Evolutionary conservation across 2,797 vertebrate genomes (phyloP), one percentile per base, ranked within the genome.

Genomic region (Monodelphis domestica): DNA sequence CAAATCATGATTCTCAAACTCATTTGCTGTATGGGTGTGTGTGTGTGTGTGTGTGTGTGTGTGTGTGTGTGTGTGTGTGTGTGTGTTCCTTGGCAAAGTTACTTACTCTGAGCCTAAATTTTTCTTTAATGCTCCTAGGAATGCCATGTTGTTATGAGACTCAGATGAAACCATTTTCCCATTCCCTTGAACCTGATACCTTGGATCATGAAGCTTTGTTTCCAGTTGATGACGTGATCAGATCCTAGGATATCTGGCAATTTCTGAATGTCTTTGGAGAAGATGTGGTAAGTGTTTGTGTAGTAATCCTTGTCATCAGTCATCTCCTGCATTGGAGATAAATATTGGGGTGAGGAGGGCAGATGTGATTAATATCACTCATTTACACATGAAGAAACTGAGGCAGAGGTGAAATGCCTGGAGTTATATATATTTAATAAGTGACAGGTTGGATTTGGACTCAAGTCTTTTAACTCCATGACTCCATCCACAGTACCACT

Each of bases 261-360:
- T n/a, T 93, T 93, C 28, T 94, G 55, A 54, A 78, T n/a, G 63
- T 70, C 53, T 91, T 95, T 90, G 53, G 50, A 91, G 90, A 95
- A 95, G 70, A 94, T 88, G 45, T 95, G 93, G 56, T 95, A 94
- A 51, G 91, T 94, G 50, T 94, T 95, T 88, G n/a, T 93, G 0
- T 95, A 94, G 26, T 54, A 26, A 91, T 95, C 90, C 90, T 51
- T 38, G 38, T 94, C 93, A 54, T 95, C 91, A 28, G 88, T 90
- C 90, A 94, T 95, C 89, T 95, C 88, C 95, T 94, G 93, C 21
- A 55, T 17, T 54, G 5, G 17, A 55, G 54, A 55, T 55, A 17
- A 55, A 55, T 17, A 55, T 55, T 5, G 54, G 54, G 21, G 3
- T n/a, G n/a, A n/a, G 26, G n/a, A 63, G 4, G 57, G 29, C 33